Evolutionary conservation across 2,113 vertebrate species (phyloP), one percentile per base, ranked within the genome.

Genomic region (Hippocampus barbouri): DNA sequence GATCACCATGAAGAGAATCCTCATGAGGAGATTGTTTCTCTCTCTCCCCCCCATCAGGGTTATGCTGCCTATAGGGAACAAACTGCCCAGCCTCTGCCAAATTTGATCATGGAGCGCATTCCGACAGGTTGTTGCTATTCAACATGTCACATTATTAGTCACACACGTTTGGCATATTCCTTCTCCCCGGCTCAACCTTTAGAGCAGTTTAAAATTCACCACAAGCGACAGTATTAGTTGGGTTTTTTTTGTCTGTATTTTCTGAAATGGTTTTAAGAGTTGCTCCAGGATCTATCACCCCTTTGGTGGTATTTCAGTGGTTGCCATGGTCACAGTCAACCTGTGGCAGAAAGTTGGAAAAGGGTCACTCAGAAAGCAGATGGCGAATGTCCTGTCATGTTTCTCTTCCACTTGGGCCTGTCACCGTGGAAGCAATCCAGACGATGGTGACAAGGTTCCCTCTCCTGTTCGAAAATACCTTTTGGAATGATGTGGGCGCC

Each of bases 261-360:
- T 59, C 27, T 6, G 15, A 34, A 34, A 27, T 59, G 56, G 27
- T 34, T 61, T 30, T 61, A 18, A 61, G 27, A 61, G 34, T 34
- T 65, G 16, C 60, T 38, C 45, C 16, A 51, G 66, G 8, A 8
- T 51, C 30, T 25, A 16, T 64, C 14, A 8, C 41, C 41, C 2
- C 7, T 47, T 18, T 3, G 23, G 14, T 3, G 9, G 23, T 6
- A 27, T 72, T 63, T 68, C 23, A 68, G 8, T 8, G 14, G 66
- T 69, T 69, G 3, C 51, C 23, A 66, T 53, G 53, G 60, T 43
- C 27, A 59, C n/a, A 20, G 1, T 3, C 8, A 18, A 68, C 20
- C 49, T 57, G 57, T 63, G 5, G 45, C 34, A 71, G 56, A 8
- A 20, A 67, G 43, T 68, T 62, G 25, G 30, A 51, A 64, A 63